Conservation (phyloP, 2,797 vertebrate species). For the Coluber constrictor region DNA sequence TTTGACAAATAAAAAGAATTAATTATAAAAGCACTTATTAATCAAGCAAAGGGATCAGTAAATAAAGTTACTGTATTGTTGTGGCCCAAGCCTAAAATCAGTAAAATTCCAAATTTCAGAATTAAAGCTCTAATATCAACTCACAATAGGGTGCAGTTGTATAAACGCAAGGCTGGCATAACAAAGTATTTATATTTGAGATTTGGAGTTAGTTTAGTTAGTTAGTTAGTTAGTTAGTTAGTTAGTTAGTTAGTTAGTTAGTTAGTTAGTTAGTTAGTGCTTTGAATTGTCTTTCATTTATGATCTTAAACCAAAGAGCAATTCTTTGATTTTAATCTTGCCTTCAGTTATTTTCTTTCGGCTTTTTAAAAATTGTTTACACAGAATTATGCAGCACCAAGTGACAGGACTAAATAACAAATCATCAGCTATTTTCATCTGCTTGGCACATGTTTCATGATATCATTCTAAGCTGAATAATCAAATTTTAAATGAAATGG, state of each 20-base stretch:
- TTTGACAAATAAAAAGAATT: constrained; percentile 48
- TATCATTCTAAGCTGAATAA: constrained; percentile 53
- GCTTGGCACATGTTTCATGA: constrained; percentile 49
- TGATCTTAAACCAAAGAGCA: constrained; percentile 61
- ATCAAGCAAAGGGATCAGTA: constrained; percentile 43
- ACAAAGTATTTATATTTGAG: constrained; percentile 55
- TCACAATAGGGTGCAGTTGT: constrained; percentile 52
- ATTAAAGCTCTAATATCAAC: constrained; percentile 60
- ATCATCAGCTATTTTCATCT: constrained; percentile 43
- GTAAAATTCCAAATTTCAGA: constrained; percentile 49
- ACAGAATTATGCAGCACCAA: constrained; percentile 38
- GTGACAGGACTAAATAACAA: constrained; percentile 52
- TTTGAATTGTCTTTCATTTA: constrained; percentile 58
- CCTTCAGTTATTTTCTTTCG: constrained; percentile 52
- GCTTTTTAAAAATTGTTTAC: constrained; percentile 52
- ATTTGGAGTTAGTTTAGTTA: constrained; percentile 52
- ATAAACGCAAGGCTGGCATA: constrained; percentile 61
- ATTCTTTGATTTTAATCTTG: constrained; percentile 58
- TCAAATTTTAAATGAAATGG: constrained; percentile 23
- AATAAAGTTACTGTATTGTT: constrained; percentile 55
- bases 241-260: no score
- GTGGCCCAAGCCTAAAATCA: constrained; percentile 50
- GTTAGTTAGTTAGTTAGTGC: background rate
- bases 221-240: no score
- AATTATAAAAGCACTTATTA: constrained; percentile 40